phyloP scores from a whole-genome alignment of 2,888 invertebrate species.

The Cepaea hortensis region DNA sequence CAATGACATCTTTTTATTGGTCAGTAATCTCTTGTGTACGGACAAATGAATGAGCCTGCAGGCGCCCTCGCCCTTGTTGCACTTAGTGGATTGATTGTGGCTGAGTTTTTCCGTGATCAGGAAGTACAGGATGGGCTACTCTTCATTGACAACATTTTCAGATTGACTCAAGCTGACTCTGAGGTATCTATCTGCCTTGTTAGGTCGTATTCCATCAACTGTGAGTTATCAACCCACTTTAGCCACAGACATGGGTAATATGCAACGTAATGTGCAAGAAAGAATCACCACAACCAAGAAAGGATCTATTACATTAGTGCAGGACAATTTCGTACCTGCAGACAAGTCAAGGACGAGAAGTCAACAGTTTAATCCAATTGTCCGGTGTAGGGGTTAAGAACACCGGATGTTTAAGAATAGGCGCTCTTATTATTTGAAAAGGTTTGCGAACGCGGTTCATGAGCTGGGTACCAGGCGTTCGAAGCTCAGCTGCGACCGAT shows the following conservation, averaged over 20 bases:
- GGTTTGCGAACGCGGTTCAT: too few species aligned
- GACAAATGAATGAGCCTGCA: constrained; percentile 97
- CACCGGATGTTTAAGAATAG: too few species aligned
- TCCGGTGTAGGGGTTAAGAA: too few species aligned
- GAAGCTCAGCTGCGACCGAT: too few species aligned
- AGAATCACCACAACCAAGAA: constrained; percentile 94
- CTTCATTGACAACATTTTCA: constrained; percentile 96
- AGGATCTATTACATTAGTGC: constrained; percentile 95
- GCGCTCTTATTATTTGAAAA: too few species aligned
- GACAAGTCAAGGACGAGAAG: too few species aligned
- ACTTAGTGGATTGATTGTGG: constrained; percentile 91
- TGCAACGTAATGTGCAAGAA: constrained; percentile 98
- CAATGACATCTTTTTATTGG: too few species aligned
- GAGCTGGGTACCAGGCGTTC: too few species aligned
- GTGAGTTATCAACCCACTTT: constrained; percentile 96
- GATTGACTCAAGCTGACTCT: constrained; percentile 76
- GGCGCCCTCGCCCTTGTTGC: constrained; percentile 94
- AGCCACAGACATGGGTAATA: constrained; percentile 96
- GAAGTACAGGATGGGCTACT: constrained; percentile 95
- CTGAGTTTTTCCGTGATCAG: constrained; percentile 94
- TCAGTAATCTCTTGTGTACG: constrained; percentile 86
- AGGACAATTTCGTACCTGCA: constrained; percentile 76
- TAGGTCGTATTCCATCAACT: constrained; percentile 95
- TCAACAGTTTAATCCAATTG: too few species aligned
- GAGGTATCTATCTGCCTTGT: constrained; percentile 83